Base-by-base conservation (phyloP, 2,797 vertebrate species). In the Phoebastria nigripes region DNA sequence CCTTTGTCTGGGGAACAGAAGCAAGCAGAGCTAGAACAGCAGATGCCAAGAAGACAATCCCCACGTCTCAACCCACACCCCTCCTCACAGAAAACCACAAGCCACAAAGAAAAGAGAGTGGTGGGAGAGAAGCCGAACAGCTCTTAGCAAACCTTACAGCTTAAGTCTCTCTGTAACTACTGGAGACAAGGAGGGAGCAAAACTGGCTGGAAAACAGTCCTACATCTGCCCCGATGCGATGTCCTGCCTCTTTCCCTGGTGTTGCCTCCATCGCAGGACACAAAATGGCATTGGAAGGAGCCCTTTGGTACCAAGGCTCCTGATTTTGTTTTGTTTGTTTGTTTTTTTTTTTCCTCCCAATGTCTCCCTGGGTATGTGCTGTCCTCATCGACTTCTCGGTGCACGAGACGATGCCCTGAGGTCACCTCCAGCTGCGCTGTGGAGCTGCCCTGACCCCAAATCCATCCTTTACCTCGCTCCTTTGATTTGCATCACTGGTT, bases 151-250 rank as follows among this genome's bases (percentile, higher is more conserved):
- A 69, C 12, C 6, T 12, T 7, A 31, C 3, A 31, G 37, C 46
- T 74, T 58, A 74, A 46, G 62, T 44, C 25, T 71, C 16, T 35
- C 29, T 47, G 11, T 42, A 72, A 56, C 9, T 22, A 11, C 54
- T 79, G 62, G 56, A 65, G 52, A 78, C 2, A 37, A 61, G 22
- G 25, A 74, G 25, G 29, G 19, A 56, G 4, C 7, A 65, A 35
- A 39, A 22, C 8, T 16, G 8, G 6, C 12, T 66, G 42, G n/a
- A 61, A 61, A 44, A 44, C 4, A 16, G 11, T 31, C 26, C 37
- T 51, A 37, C 7, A 2, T 12, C 51, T 81, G 26, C 21, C 59
- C 51, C 1, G 2, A 3, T 11, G 22, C 0, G 2, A 24, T 11
- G 24, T 46, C 20, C 44, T 89, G 25, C 29, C 44, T 54, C 56